phyloP scores from a whole-genome alignment of 35 echinoderm and acorn worm genomes.

The Apostichopus californicus region DNA sequence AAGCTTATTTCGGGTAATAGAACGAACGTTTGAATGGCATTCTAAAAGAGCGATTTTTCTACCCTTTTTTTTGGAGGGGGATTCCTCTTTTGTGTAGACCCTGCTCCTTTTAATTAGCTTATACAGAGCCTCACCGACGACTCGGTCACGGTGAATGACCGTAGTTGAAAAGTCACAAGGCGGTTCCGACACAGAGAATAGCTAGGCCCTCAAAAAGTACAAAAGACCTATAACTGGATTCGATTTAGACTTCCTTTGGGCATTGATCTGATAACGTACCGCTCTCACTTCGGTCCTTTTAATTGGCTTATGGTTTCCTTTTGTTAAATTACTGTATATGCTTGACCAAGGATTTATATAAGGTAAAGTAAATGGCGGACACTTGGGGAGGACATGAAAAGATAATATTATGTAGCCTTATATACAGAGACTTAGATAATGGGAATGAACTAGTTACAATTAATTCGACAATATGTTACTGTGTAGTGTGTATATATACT shows the following conservation, averaged over 20 bases:
- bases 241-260: background rate
- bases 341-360: too few relatives aligned
- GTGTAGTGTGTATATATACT: too few relatives aligned
- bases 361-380: too few relatives aligned
- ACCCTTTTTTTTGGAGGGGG: background rate
- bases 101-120: constrained; percentile 31
- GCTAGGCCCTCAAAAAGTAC: background rate
- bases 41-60: background rate
- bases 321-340: too few relatives aligned
- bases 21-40: background rate
- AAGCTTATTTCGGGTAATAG: constrained; percentile 10
- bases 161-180: background rate
- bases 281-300: background rate
- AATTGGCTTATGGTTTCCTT: constrained; percentile 22
- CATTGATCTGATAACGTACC: constrained; percentile 8
- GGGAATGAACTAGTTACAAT: too few relatives aligned
- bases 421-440: too few relatives aligned
- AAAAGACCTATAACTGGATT: constrained; percentile 29
- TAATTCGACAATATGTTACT: too few relatives aligned
- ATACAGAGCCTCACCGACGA: background rate
- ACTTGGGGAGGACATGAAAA: too few relatives aligned
- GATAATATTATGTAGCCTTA: too few relatives aligned
- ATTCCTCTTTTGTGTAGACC: background rate
- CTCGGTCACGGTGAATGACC: constrained; percentile 26
- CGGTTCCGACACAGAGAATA: background rate